Conservation (phyloP, 2,888 invertebrate species). For the Synergus japonicus region DNA sequence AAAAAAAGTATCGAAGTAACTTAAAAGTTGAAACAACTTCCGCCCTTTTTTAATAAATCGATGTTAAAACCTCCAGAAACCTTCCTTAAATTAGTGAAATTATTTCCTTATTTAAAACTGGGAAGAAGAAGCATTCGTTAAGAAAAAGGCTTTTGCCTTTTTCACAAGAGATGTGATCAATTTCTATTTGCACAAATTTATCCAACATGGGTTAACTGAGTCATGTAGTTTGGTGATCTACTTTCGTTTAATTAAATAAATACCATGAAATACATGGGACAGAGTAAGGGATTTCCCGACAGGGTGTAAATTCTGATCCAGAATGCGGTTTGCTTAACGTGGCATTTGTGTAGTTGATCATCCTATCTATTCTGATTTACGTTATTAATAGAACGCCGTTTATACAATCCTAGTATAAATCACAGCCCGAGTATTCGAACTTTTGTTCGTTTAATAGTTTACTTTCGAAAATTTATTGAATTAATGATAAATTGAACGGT, state of each 20-base stretch:
- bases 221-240: background rate
- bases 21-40: too few species aligned
- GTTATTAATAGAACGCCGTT: background rate
- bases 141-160: too few species aligned
- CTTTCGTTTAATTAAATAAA: conserved; percentile 3
- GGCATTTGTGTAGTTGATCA: background rate
- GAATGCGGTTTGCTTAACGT: background rate
- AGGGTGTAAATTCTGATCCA: background rate
- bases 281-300: background rate
- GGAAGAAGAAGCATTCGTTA: too few species aligned
- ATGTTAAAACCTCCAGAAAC: background rate
- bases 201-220: background rate
- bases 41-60: background rate
- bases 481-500: background rate
- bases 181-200: background rate
- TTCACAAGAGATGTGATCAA: too few species aligned
- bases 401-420: background rate
- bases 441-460: background rate
- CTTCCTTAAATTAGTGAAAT: too few species aligned
- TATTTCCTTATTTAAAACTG: too few species aligned
- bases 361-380: background rate
- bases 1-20: too few species aligned
- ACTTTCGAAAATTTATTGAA: background rate
- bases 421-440: background rate
- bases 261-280: background rate